Evolutionary conservation across 2,797 vertebrate species (phyloP).

Genomic region (Tamandua tetradactyla): DNA sequence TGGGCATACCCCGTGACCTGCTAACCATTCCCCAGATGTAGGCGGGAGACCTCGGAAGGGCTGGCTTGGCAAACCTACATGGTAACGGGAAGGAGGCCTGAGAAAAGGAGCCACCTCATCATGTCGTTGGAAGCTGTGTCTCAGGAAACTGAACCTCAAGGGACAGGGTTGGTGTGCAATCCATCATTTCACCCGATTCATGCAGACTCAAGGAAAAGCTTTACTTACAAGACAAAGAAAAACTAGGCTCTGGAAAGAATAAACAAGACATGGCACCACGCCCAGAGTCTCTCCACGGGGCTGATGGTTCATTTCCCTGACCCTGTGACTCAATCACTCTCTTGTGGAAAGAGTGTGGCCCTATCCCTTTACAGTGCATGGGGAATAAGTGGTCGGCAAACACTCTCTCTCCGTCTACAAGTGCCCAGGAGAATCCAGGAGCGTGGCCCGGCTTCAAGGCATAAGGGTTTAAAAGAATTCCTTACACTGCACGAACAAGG

Average conservation of each 20-base stretch:
- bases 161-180: neutral
- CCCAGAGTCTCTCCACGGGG: neutral
- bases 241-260: neutral
- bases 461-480: neutral
- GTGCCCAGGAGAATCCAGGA: neutral
- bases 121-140: neutral
- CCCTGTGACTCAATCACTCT: neutral
- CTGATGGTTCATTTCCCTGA: neutral
- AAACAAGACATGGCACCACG: neutral
- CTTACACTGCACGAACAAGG: neutral
- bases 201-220: neutral
- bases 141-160: neutral
- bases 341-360: neutral
- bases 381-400: neutral
- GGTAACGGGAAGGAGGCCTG: neutral
- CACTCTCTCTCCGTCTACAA: neutral
- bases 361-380: neutral
- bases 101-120: neutral
- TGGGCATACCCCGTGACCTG: accelerated
- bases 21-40: no score
- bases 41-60: neutral
- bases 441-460: neutral
- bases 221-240: neutral
- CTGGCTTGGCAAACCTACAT: neutral
- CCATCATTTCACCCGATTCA: neutral